These are phyloP conservation scores for Dichetophora obliterata DNA, from an alignment of 2,888 invertebrate genomes.

Conservation along the genomic window DNA sequence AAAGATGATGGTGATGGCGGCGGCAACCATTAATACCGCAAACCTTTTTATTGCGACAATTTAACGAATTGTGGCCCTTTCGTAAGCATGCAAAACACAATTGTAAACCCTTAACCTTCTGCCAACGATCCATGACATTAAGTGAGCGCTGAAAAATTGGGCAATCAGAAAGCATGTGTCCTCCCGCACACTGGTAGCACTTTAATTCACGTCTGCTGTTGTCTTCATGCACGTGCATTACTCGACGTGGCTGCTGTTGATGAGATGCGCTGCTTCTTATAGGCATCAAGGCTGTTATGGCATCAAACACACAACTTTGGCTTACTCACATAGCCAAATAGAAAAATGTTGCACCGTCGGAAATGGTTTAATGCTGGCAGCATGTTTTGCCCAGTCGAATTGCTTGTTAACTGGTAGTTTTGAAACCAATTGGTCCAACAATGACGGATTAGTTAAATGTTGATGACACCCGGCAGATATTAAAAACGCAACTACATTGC, in stretches of 20 bases:
- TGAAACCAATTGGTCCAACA: too few species aligned
- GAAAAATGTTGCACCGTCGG: constrained; percentile 35
- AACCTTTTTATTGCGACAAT: background rate
- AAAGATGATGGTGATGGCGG: too few species aligned
- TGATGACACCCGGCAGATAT: too few species aligned
- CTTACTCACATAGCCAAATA: constrained; percentile 26
- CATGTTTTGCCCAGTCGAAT: too few species aligned
- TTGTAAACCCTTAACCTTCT: constrained; percentile 31
- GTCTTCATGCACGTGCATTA: constrained; percentile 24
- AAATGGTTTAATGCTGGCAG: constrained; percentile 30
- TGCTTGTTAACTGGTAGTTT: too few species aligned
- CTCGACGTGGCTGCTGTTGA: constrained; percentile 15
- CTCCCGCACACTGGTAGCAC: constrained; percentile 23
- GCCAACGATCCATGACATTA: constrained; percentile 3
- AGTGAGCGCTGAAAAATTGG: background rate
- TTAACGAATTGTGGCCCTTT: background rate
- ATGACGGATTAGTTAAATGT: too few species aligned
- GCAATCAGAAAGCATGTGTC: constrained; percentile 13
- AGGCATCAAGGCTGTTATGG: constrained; percentile 7
- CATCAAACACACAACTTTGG: constrained; percentile 35
- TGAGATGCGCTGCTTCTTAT: background rate
- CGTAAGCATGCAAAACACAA: constrained; percentile 14
- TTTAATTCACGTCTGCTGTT: background rate
- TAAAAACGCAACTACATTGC: too few species aligned
- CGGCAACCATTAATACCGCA: background rate